These are phyloP conservation scores for Agriotes lineatus DNA, from an alignment of 2,888 invertebrate species.

Conservation along the genomic window DNA sequence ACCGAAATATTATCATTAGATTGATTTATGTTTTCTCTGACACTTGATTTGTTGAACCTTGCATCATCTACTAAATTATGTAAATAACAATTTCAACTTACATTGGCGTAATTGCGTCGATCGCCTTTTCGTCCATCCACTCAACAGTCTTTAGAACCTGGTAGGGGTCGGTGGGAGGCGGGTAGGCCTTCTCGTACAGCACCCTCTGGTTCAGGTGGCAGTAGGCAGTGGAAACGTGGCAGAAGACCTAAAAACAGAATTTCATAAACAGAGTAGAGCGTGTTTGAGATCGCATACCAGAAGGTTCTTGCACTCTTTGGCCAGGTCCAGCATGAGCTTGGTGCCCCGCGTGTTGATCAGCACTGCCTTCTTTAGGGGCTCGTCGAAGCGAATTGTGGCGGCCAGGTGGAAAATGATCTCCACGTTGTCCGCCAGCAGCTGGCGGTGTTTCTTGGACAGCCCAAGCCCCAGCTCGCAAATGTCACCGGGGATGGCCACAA, in stretches of 20 bases:
- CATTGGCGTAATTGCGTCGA: slow-evolving; percentile 75
- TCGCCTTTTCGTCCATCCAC: slow-evolving; percentile 82
- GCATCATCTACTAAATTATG: too few species aligned
- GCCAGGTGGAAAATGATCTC: slow-evolving; percentile 87
- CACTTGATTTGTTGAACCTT: too few species aligned
- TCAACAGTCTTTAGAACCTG: slow-evolving; percentile 82
- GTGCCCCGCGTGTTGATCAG: slow-evolving; percentile 93
- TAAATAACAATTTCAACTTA: too few species aligned
- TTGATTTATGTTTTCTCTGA: too few species aligned
- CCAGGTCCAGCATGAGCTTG: slow-evolving; percentile 86
- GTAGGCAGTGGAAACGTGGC: slow-evolving; percentile 91
- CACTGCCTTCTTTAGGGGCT: slow-evolving; percentile 88
- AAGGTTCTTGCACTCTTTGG: slow-evolving; percentile 81
- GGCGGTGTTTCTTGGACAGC: slow-evolving; percentile 75
- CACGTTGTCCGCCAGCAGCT: slow-evolving; percentile 75
- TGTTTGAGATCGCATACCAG: too few species aligned
- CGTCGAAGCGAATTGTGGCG: slow-evolving; percentile 87
- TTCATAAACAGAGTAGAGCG: too few species aligned
- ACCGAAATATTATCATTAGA: too few species aligned
- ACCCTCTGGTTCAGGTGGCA: slow-evolving; percentile 88
- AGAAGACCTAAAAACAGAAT: slow-evolving; percentile 69
- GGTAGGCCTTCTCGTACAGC: slow-evolving; percentile 88
- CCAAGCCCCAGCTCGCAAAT: slow-evolving; percentile 77
- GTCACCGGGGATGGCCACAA: slow-evolving; percentile 82
- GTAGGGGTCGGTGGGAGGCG: slow-evolving; percentile 83